Evolutionary conservation across 1,140 invertebrate species (phyloP).

Genomic region (Drosophila ambigua): DNA sequence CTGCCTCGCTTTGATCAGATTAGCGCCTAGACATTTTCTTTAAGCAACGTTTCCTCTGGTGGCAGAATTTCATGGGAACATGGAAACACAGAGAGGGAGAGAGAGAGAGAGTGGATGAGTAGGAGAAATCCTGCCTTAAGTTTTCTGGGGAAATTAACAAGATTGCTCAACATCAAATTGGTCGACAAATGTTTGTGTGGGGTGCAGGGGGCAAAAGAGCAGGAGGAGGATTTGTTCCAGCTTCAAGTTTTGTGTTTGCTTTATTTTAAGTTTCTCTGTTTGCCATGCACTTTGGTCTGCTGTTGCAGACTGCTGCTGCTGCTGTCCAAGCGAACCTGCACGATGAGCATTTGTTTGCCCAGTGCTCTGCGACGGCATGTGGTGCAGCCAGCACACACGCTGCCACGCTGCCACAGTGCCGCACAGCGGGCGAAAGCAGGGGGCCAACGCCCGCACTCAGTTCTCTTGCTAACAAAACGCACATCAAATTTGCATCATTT

Average conservation of each 20-base stretch:
- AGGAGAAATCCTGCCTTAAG: constrained; percentile 22
- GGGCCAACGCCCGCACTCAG: constrained; percentile 28
- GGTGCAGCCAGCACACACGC: constrained; percentile 49
- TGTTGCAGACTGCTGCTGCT: background rate
- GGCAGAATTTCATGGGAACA: background rate
- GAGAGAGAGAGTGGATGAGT: constrained; percentile 11
- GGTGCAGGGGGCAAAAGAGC: no score
- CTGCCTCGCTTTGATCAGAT: constrained; percentile 71
- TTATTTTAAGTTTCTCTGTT: constrained; percentile 60
- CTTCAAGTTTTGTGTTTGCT: constrained; percentile 43
- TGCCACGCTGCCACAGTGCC: constrained; percentile 12
- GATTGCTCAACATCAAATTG: constrained; percentile 18
- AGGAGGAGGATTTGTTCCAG: constrained; percentile 12
- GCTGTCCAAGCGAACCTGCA: constrained; percentile 56
- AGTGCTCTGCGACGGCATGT: constrained; percentile 57
- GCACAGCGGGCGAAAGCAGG: constrained; percentile 26
- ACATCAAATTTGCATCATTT: constrained; percentile 82
- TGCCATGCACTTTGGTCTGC: constrained; percentile 65
- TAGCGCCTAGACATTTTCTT: constrained; percentile 28
- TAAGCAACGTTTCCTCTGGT: constrained; percentile 15
- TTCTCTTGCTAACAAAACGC: constrained; percentile 72
- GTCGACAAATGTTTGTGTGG: constrained; percentile 41
- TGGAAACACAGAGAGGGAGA: constrained; percentile 8
- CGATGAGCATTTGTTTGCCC: constrained; percentile 45
- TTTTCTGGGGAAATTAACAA: constrained; percentile 23